These are phyloP conservation scores for Drosophila rellima DNA, from an alignment of 2,888 invertebrate genomes.

Conservation along the genomic window DNA sequence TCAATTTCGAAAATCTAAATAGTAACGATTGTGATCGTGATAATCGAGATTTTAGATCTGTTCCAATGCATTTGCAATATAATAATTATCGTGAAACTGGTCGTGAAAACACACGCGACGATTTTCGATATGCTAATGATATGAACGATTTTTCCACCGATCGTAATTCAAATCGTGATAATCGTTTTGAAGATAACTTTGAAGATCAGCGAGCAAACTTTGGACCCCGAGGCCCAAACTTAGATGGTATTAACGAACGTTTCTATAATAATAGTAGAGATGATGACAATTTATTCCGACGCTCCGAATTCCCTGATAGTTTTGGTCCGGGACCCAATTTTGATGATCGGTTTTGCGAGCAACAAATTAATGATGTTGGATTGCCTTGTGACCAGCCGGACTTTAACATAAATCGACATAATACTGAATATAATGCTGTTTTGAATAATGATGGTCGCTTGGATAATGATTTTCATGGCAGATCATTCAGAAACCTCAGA, in stretches of 20 bases:
- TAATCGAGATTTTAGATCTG: background rate
- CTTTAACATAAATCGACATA: slow-evolving; percentile 4
- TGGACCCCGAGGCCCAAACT: background rate
- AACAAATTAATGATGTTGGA: slow-evolving; percentile 3
- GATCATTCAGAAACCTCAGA: background rate
- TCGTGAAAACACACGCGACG: background rate
- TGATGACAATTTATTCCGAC: background rate
- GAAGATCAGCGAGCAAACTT: slow-evolving; percentile 3
- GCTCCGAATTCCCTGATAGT: background rate
- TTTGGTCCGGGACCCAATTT: background rate
- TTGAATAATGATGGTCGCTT: background rate
- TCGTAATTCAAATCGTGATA: background rate
- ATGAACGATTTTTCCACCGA: background rate
- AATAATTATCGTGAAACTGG: background rate
- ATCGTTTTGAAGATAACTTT: slow-evolving; percentile 1
- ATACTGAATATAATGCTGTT: slow-evolving; percentile 21
- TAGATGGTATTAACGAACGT: slow-evolving; percentile 2
- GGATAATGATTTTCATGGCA: slow-evolving; percentile 8
- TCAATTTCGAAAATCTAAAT: slow-evolving; percentile 12
- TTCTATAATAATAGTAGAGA: background rate
- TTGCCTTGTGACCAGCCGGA: background rate
- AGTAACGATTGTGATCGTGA: slow-evolving; percentile 1
- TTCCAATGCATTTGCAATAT: background rate
- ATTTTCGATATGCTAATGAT: background rate
- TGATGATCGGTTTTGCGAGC: background rate